Base-by-base conservation (phyloP, 2,888 invertebrate species). In the Aphrophora alni region DNA sequence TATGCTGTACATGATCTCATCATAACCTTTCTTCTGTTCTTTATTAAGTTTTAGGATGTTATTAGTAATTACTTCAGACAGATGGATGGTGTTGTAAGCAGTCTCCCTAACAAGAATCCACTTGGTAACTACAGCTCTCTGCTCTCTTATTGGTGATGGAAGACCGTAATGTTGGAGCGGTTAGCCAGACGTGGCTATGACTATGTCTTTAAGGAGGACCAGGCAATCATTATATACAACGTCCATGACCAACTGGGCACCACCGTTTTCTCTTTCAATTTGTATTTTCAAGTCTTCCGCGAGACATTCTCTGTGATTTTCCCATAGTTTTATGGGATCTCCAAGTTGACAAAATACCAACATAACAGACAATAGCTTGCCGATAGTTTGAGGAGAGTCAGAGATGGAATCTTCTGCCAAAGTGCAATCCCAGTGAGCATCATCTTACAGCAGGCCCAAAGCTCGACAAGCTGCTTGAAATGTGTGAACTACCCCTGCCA, bases 401-500 rank as follows among this genome's bases (percentile, higher is more conserved):
- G 69, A 71, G 25, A 80, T 8, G 14, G 84, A 82, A 27, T 84
- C 84, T 80, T 88, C 87, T 75, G 84, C 83, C 76, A 87, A 78
- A 73, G 85, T 84, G 33, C 44, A 75, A 78, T 86, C 82, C 87
- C 87, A 88, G 70, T 87, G 86, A 51, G 82, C 8, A 68, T 85
- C 84, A 75, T 84, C 82, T 80, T 85, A 85, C 12, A 84, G 83
- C 77, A 85, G 83, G 10, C 86, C 85, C 27, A 84, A 69, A 14
- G 80, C 82, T 78, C 85, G 78, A 82, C 87, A 87, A 68, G 87
- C 86, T 72, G 83, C 68, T 85, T 80, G 81, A 85, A 88, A 24
- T 26, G 86, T 85, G 77, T 87, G 82, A 21, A 87, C 84, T n/a
- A 86, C 68, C 82, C 86, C 87, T 86, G 88, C 84, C 51, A 88